Evolutionary conservation across 2,888 invertebrate genomes (phyloP), one percentile per base, ranked within the genome.

Genomic region (Clusia tigrina): DNA sequence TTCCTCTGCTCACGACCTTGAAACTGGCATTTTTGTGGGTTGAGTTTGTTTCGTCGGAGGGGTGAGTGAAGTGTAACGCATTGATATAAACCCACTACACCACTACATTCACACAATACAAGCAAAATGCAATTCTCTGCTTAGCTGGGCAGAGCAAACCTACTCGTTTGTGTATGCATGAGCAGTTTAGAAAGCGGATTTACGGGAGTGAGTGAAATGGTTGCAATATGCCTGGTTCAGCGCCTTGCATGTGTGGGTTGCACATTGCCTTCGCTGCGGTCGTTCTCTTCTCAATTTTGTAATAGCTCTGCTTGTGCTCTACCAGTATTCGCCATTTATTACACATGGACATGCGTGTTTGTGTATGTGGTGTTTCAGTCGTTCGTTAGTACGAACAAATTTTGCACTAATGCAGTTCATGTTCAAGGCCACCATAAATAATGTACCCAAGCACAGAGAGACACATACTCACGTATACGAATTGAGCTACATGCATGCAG

Each of bases 381-480:
- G 58, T 38, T 64, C 56, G 38, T 54, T 65, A 54, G 51, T 62
- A 2, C 20, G 54, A 32, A n/a, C n/a, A n/a, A 12, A 37, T 66
- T 58, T 62, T 67, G 66, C 68, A 66, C 74, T 76, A 80, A 79
- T 81, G 82, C 81, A 81, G 79, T 82, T 81, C 80, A 81, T 77
- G 81, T 81, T 82, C 81, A 81, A 81, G 82, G 82, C 76, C 81
- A 78, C 66, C 62, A 70, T 70, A 71, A 71, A 74, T 63, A 73
- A 65, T 73, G 74, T 69, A 68, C 23, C 46, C 42, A 46, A 54
- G 38, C 55, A 52, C 52, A 55, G 20, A 42, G 9, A 23, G 2
- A 60, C 25, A 26, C 25, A 17, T 24, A 46, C 22, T 62, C n/a
- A 42, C 17, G 37, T 24, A 52, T n/a, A n/a, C n/a, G n/a, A n/a